Evolutionary conservation across 2,113 vertebrate species (phyloP).

Genomic region (Sebastes schlegelii): DNA sequence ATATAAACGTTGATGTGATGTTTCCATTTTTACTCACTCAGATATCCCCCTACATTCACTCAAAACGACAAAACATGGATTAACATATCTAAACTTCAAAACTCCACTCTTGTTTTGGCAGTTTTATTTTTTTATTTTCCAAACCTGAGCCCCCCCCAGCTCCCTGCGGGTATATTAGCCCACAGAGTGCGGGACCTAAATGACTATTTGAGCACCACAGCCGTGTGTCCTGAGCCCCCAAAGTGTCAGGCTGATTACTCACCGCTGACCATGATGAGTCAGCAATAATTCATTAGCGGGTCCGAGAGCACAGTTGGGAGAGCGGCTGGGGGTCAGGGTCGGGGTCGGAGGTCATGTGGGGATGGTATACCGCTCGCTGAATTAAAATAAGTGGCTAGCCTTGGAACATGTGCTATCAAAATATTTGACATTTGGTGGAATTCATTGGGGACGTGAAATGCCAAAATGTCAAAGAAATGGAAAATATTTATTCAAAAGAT

Average conservation of each 20-base stretch:
- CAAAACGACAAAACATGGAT: background rate
- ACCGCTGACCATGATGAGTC: slow-evolving; percentile 78
- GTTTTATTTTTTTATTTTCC: slow-evolving; percentile 9
- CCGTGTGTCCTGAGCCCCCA: slow-evolving; percentile 62
- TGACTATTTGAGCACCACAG: slow-evolving; percentile 59
- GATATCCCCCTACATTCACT: background rate
- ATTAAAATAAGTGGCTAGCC: slow-evolving; percentile 67
- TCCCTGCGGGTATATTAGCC: slow-evolving; percentile 34
- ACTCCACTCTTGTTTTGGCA: slow-evolving; percentile 3
- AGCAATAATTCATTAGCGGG: slow-evolving; percentile 80
- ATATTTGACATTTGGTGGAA: slow-evolving; percentile 68
- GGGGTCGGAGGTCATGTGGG: slow-evolving; percentile 64
- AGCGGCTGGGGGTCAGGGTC: slow-evolving; percentile 67
- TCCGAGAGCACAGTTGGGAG: slow-evolving; percentile 37
- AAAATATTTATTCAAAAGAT: slow-evolving; percentile 28
- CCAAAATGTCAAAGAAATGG: slow-evolving; percentile 47
- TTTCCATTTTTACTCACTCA: slow-evolving; percentile 12
- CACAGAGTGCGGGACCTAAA: slow-evolving; percentile 65
- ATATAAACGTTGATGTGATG: background rate
- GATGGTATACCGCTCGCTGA: slow-evolving; percentile 56
- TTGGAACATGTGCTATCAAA: slow-evolving; percentile 54
- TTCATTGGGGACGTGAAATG: slow-evolving; percentile 46
- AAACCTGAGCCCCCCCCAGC: background rate
- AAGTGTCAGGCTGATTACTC: slow-evolving; percentile 75
- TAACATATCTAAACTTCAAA: slow-evolving; percentile 11